Conservation (phyloP, 2,888 invertebrate genomes). For the Drosophila yooni region DNA sequence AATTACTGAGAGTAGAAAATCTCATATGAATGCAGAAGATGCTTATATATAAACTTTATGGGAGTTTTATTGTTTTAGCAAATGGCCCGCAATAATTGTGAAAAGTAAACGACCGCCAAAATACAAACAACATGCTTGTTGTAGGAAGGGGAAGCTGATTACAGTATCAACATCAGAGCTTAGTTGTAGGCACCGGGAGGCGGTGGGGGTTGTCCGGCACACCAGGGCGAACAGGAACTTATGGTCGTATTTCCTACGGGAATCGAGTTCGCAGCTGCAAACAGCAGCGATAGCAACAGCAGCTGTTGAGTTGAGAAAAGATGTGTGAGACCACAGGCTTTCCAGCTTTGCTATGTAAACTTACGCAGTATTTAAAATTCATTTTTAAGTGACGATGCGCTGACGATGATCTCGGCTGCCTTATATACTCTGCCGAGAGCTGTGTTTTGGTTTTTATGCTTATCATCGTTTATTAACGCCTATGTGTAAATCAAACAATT, state of each 20-base stretch:
- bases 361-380: slow-evolving; percentile 50
- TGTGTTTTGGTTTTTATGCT: not conserved
- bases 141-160: slow-evolving; percentile 6
- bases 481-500: not conserved
- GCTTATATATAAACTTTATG: slow-evolving; percentile 63
- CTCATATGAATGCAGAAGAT: slow-evolving; percentile 11
- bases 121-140: not conserved
- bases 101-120: slow-evolving; percentile 24
- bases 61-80: slow-evolving; percentile 63
- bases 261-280: slow-evolving; percentile 14
- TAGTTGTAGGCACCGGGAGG: slow-evolving; percentile 60
- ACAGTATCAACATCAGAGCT: slow-evolving; percentile 7
- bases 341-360: slow-evolving; percentile 7
- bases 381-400: slow-evolving; percentile 13
- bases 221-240: slow-evolving; percentile 62
- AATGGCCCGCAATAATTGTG: slow-evolving; percentile 58
- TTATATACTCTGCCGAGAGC: slow-evolving; percentile 23
- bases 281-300: slow-evolving; percentile 49
- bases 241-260: slow-evolving; percentile 5
- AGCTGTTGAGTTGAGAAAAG: slow-evolving; percentile 31
- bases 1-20: slow-evolving; percentile 43
- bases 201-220: slow-evolving; percentile 57
- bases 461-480: not conserved
- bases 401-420: not conserved
- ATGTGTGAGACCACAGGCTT: not conserved